Percentiles rank a stretch among this genome's conserved stretches.
Evolutionary conservation across 2,113 vertebrate species (phyloP).

Genomic region (Rutilus rutilus): DNA sequence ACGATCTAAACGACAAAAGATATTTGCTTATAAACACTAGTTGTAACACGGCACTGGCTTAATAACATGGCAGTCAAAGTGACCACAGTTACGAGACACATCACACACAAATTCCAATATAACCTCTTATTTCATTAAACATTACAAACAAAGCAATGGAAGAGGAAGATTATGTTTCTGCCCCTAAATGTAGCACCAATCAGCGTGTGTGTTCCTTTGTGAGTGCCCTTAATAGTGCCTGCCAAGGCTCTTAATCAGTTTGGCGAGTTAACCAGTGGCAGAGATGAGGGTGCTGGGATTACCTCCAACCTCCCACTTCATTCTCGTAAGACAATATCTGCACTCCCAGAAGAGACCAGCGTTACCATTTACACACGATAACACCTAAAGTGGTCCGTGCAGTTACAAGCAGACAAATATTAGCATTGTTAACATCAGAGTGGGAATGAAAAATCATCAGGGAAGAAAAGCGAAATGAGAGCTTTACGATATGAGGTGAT

Average conservation of each 20-base stretch:
- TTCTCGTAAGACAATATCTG: constrained; percentile 61
- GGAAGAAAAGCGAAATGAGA: neutral
- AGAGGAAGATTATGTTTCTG: constrained; percentile 42
- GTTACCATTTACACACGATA: constrained; percentile 30
- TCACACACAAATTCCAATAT: constrained; percentile 3
- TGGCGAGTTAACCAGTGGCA: constrained; percentile 70
- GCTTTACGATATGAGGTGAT: neutral
- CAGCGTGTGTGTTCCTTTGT: constrained; percentile 60
- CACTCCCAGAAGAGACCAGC: constrained; percentile 47
- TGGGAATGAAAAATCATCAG: neutral
- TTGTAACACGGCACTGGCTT: neutral
- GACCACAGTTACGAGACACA: neutral
- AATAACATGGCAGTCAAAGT: too few relatives aligned
- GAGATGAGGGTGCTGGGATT: constrained; percentile 64
- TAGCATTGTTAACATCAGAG: constrained; percentile 12
- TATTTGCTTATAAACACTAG: neutral
- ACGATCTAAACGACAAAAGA: neutral
- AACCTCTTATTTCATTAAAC: neutral
- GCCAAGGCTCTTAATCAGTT: constrained; percentile 65
- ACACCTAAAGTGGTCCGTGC: constrained; percentile 19
- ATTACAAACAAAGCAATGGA: constrained; percentile 12
- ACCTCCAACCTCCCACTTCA: constrained; percentile 56
- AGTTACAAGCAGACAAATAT: constrained; percentile 46
- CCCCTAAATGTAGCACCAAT: constrained; percentile 55
- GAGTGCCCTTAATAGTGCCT: constrained; percentile 61